Evolutionary conservation across 2,113 vertebrate species (phyloP), one percentile per base, ranked within the genome.

Genomic region (Dunckerocampus dactyliophorus): DNA sequence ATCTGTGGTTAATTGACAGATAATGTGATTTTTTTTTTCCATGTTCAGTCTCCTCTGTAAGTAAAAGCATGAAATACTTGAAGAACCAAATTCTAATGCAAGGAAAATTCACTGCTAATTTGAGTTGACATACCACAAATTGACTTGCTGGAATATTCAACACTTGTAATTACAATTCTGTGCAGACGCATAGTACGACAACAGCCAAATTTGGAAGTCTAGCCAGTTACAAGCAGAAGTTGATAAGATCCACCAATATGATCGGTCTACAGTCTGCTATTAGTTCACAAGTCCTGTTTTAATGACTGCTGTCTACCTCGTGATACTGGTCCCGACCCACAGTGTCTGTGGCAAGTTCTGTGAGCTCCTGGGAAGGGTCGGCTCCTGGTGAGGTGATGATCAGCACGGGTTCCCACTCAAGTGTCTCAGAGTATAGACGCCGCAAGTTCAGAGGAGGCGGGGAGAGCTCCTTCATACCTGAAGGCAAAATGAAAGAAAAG

Each of bases 381-480:
- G 95, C 96, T 55, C 97, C 97, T 13, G 95, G 93, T 58, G 97
- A 99, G 89, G 96, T 98, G 74, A 98, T 95, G 49, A 99, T 94
- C 79, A 99, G 89, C 76, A 99, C 79, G 0, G 97, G 96, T 63
- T 99, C 97, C 56, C 87, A 89, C 84, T 95, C 94, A 62, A 96
- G 48, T 0, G 95, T 97, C 76, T 98, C 97, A 59, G 81, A 85
- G 78, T 92, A 94, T 1, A 99, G 89, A 52, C 94, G 92, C 63
- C 92, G 93, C 74, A 99, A 87, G 88, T 94, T 98, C 62, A 97
- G 87, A 57, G 94, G 97, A 0, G 88, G 91, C 4, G 94, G 96
- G 48, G 94, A 96, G 59, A 98, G 88, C 67, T 99, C 94, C 82
- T 92, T 95, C 77, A 96, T 92, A 76, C 92, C 97, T 98, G 80